These are phyloP conservation scores for Heterotilapia buettikoferi DNA, from an alignment of 2,113 vertebrate genomes.

Conservation along the genomic window DNA sequence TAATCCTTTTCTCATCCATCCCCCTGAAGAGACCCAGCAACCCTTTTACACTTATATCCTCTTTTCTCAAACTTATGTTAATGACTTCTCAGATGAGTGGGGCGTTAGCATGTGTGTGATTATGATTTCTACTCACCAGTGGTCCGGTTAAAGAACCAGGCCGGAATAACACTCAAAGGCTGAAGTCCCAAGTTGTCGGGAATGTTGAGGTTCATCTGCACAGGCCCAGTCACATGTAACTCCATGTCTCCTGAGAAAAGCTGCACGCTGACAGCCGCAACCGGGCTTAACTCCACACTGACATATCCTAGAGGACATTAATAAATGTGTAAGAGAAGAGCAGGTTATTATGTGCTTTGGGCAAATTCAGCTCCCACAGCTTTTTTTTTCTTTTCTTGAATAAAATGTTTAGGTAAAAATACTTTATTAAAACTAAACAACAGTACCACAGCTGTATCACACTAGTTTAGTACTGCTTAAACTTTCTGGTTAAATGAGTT, in stretches of 20 bases:
- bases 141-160: slow-evolving; percentile 82
- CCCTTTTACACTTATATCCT: neutral
- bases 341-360: neutral
- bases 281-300: slow-evolving; percentile 76
- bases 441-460: no score
- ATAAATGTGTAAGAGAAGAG: neutral
- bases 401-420: neutral
- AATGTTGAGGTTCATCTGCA: slow-evolving; percentile 79
- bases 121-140: slow-evolving; percentile 67
- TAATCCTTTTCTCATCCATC: slow-evolving; percentile 80
- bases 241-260: slow-evolving; percentile 76
- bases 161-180: slow-evolving; percentile 74
- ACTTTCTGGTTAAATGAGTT: neutral
- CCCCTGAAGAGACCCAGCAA: slow-evolving; percentile 59
- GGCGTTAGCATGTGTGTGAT: neutral
- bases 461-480: neutral
- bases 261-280: slow-evolving; percentile 78
- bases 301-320: slow-evolving; percentile 69
- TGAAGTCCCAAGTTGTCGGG: slow-evolving; percentile 54
- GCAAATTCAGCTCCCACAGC: neutral
- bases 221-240: slow-evolving; percentile 74
- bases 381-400: neutral
- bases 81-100: neutral
- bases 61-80: neutral
- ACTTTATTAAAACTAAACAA: neutral